Evolutionary conservation across 2,797 vertebrate genomes (phyloP), one percentile per base, ranked within the genome.

Genomic region (Corythornis leucogaster): DNA sequence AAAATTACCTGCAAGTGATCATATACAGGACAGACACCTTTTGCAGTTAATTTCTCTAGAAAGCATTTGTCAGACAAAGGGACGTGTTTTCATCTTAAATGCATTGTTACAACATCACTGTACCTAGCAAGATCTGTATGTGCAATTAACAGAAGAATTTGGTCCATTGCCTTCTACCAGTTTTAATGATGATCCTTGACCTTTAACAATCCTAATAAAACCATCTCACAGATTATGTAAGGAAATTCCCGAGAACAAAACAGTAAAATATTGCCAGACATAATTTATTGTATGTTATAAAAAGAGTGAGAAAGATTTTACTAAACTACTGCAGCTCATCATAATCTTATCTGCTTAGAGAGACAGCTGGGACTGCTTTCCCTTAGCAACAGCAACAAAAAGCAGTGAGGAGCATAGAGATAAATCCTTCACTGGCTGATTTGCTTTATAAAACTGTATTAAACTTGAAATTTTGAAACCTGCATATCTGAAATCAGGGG

Each of bases 221-320:
- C 30, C 79, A 48, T 40, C 35, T 70, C 38, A 85, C n/a, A 33
- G 93, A 91, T 75, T 83, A 12, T 87, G 69, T 80, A 92, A 81
- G 62, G 54, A 81, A 90, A 71, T 71, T 74, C 89, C 76, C 12
- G 11, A 92, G 84, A 96, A 87, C 54, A 89, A 95, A 91, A 89
- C 71, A 63, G 77, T 94, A 89, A 93, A 90, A 83, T 89, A 92
- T 70, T 91, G 78, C 20, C 59, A 77, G 54, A 48, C 15, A 50
- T 33, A 76, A 3, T 89, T 97, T 96, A 97, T 84, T 90, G 68
- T 42, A 59, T 54, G 86, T 57, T 89, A 90, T 97, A 96, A 97
- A 97, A 89, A 42, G 59, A 87, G 26, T 50, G 77, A 87, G 64
- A 86, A 89, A 85, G 85, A 67, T 71, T 91, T 92, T 85, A 45